Evolutionary conservation across 1,140 invertebrate genomes (phyloP), one percentile per base, ranked within the genome.

Genomic region (Lysiphlebus fabarum): DNA sequence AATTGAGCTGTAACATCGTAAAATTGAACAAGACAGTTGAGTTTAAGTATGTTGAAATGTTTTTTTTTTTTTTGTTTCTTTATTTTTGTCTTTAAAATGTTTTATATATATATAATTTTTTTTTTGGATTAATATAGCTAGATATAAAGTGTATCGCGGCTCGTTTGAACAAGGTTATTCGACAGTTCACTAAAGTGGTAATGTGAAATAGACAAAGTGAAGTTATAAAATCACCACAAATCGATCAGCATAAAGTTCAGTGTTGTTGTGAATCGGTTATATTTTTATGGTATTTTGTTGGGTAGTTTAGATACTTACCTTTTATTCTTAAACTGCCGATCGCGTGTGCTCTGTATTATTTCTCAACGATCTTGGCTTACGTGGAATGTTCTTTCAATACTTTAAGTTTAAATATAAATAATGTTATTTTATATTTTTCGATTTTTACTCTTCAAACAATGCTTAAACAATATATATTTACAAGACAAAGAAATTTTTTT

Each of bases 211-310:
- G 70, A 73, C 73, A 67, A 26, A 67, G 65, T 68, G 58, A 70
- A 74, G 74, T 75, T 76, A 72, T 77, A 76, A 77, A 77, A 77
- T 77, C 75, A 75, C 69, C 68, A 70, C 75, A 75, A 77, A 76
- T 76, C 74, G 73, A 75, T 76, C 73, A 76, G 72, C 67, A 68
- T 73, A 77, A 76, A 75, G 61, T 70, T n/a, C n/a, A 26, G 17
- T 26, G 17, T 4, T 26, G 17, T 26, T 26, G n/a, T 40, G 44
- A 38, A n/a, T 41, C 40, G 38, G 45, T 49, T 9, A 42, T 48
- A 53, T 44, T 44, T 40, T 45, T 49, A 37, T 58, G 57, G 43
- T 34, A 56, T 12, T 42, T 11, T 11, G 33, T 10, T 59, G 11
- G 43, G 40, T 26, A 41, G 40, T 41, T 41, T 7, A 41, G 40